A percentile compares a stretch with the other conserved stretches of the same genome.
phyloP scores from a whole-genome alignment of 30 jellyfish, hydroid and myxozoan genomes.

The Aurelia coerulea region DNA sequence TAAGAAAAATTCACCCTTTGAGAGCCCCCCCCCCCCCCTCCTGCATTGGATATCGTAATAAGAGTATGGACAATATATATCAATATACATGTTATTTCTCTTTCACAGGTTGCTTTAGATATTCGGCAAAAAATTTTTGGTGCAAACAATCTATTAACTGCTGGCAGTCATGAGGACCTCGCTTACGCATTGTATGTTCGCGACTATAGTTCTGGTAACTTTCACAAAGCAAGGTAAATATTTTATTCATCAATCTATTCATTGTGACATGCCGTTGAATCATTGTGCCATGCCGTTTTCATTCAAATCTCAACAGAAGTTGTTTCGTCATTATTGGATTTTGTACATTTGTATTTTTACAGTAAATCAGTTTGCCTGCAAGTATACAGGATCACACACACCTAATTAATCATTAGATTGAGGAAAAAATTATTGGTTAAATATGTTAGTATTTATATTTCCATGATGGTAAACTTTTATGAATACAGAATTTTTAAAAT shows the following conservation, averaged over 20 bases:
- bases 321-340: too few species aligned
- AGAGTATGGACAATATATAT: background rate
- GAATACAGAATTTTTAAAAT: background rate
- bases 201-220: conserved; percentile 90
- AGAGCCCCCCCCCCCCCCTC: too few species aligned
- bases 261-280: too few species aligned
- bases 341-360: too few species aligned
- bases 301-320: too few species aligned
- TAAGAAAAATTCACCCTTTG: too few species aligned
- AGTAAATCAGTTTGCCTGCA: too few species aligned
- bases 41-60: background rate
- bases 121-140: conserved; percentile 77
- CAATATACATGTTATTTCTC: background rate
- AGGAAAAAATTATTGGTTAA: too few species aligned
- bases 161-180: conserved; percentile 90
- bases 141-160: conserved; percentile 72
- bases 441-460: background rate
- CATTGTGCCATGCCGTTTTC: too few species aligned
- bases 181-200: conserved; percentile 96
- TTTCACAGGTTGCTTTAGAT: conserved; percentile 71
- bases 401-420: too few species aligned
- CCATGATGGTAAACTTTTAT: background rate
- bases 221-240: conserved; percentile 80
- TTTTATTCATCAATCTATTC: background rate
- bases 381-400: too few species aligned